phyloP scores from a whole-genome alignment of 2,113 vertebrate species.

The Empidonax traillii region DNA sequence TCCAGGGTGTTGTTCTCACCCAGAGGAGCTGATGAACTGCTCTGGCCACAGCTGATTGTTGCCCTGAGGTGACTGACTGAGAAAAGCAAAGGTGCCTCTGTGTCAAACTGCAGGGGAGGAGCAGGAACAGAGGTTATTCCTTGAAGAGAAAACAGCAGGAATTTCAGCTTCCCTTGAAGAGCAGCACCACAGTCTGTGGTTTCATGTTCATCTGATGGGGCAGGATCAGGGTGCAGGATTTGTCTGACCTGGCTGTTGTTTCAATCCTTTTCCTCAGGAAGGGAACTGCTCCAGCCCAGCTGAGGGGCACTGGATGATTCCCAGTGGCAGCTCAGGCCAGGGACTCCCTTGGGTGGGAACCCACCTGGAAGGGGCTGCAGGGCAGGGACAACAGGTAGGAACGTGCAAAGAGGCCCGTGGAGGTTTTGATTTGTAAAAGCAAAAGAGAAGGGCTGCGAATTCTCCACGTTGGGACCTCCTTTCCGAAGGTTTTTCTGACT shows the following conservation, averaged over 20 bases:
- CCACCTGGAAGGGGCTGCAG: neutral
- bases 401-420: rapidly evolving
- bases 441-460: neutral
- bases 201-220: neutral
- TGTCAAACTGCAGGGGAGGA: neutral
- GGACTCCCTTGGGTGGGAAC: neutral
- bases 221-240: neutral
- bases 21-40: neutral
- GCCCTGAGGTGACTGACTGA: neutral
- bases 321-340: neutral
- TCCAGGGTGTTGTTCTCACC: neutral
- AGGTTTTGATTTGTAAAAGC: neutral
- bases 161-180: neutral
- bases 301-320: neutral
- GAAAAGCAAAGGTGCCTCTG: neutral
- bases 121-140: neutral
- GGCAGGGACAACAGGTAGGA: neutral
- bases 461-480: neutral
- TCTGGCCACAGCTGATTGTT: neutral
- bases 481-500: neutral
- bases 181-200: neutral
- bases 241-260: neutral
- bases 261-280: neutral
- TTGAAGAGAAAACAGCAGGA: neutral
- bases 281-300: neutral